Evolutionary conservation across 2,888 invertebrate genomes (phyloP), one percentile per base, ranked within the genome.

Genomic region (Drosophila buzzatii): DNA sequence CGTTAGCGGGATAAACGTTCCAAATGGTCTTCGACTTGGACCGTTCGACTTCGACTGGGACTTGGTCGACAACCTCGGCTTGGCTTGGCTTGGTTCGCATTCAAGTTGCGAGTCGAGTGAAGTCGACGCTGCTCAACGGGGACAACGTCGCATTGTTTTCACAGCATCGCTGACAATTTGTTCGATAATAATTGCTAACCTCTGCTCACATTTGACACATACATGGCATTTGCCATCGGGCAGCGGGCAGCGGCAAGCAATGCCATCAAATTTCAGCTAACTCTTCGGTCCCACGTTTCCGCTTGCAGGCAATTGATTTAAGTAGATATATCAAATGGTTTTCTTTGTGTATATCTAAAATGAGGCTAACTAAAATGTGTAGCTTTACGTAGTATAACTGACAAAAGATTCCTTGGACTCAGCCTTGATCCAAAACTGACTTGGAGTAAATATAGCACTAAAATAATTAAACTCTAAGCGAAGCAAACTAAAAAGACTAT

Each of bases 111-210:
- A 23, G n/a, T 33, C 41, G 31, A 49, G 31, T 44, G 37, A 1
- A 14, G 37, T 37, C 6, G 44, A 7, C 45, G 14, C 3, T 35
- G 10, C 18, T 52, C 52, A 20, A 61, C 42, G 58, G 51, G 63
- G 63, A 76, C 76, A 72, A 66, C 72, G 89, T 88, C 89, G 86
- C 85, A 85, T 85, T 85, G 85, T 85, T 85, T 85, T 89, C 85
- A 86, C 89, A 86, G 86, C 76, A 70, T 58, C 81, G 77, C 90
- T 92, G 92, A 92, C 92, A 92, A 92, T 92, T 92, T 92, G 92
- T 91, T 92, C 90, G 90, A 91, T 91, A 92, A 91, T 92, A 92
- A 92, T 92, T 92, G 92, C 92, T 90, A 91, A 91, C 91, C 91
- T 90, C 89, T 89, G 88, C 76, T 86, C 91, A 66, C 89, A 87